Evolutionary conservation across 2,888 invertebrate genomes (phyloP).

Genomic region (Aphidoletes aphidimyza): DNA sequence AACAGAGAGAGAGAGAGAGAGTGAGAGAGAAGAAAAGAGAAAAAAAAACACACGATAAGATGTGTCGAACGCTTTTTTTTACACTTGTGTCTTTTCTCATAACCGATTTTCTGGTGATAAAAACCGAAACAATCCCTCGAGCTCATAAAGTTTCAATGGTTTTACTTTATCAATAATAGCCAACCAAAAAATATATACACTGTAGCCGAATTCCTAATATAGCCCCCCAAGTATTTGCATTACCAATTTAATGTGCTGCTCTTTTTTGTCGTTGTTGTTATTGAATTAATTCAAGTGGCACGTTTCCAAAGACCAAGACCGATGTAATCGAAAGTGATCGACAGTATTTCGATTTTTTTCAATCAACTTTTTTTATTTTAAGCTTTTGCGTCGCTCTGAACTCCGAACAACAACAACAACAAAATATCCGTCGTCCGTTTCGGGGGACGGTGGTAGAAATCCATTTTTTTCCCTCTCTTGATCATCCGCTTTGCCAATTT

Average conservation of each 20-base stretch:
- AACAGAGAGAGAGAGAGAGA: no score
- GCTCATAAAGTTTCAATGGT: slow-evolving; percentile 44
- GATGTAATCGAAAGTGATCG: not conserved
- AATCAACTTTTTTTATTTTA: not conserved
- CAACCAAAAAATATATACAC: not conserved
- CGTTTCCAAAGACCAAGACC: not conserved
- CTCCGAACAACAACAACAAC: no score
- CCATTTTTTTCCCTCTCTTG: no score
- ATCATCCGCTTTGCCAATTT: no score
- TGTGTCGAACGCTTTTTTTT: not conserved
- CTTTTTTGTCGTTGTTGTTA: no score
- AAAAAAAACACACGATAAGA: no score
- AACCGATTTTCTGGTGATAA: slow-evolving; percentile 46
- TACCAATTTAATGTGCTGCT: slow-evolving; percentile 27
- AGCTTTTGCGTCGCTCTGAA: no score
- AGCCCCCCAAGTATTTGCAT: slow-evolving; percentile 6
- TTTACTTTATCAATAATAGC: slow-evolving; percentile 4
- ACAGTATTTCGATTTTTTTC: not conserved
- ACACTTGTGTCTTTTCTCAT: not conserved
- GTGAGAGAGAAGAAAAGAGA: no score
- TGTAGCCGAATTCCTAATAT: not conserved
- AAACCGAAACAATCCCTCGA: not conserved
- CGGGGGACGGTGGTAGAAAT: no score
- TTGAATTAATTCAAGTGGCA: slow-evolving; percentile 46
- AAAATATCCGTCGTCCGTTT: no score